These are phyloP conservation scores for Paedocypris micromegethes DNA, from an alignment of 2,797 vertebrate species.

Conservation along the genomic window DNA sequence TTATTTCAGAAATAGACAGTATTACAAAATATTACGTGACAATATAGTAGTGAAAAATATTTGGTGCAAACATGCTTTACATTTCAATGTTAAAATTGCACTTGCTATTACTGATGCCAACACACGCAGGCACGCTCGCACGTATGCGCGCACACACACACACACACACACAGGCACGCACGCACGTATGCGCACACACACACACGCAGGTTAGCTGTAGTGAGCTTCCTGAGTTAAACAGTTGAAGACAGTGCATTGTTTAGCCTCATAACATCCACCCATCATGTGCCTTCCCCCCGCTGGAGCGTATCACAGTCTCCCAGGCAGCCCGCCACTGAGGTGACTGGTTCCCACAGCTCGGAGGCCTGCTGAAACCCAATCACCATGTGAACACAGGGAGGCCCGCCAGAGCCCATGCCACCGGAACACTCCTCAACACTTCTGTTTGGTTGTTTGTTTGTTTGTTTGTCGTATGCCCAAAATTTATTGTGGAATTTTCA, in stretches of 20 bases:
- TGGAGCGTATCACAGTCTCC: slow-evolving; percentile 51
- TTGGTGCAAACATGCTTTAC: no score
- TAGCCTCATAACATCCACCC: slow-evolving; percentile 38
- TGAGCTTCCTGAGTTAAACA: slow-evolving; percentile 51
- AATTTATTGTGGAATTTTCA: no score
- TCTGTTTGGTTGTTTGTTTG: slow-evolving; percentile 47
- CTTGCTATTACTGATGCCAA: background rate
- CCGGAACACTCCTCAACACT: slow-evolving; percentile 43
- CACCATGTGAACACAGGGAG: slow-evolving; percentile 58
- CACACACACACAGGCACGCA: slow-evolving; percentile 24
- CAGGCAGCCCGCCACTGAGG: slow-evolving; percentile 52
- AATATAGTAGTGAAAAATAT: no score
- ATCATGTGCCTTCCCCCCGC: slow-evolving; percentile 53
- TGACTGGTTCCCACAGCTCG: slow-evolving; percentile 64
- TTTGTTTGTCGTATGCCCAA: slow-evolving; percentile 52
- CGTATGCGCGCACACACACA: slow-evolving; percentile 1
- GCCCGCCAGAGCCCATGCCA: slow-evolving; percentile 41
- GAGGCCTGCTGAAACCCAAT: slow-evolving; percentile 67
- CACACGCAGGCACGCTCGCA: background rate
- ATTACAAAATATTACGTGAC: no score
- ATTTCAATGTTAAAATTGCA: no score
- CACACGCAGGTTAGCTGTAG: slow-evolving; percentile 46
- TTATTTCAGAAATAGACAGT: no score
- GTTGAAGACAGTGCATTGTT: slow-evolving; percentile 55
- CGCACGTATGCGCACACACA: slow-evolving; percentile 34